Conservation (phyloP, 2,888 invertebrate species). For the Petrolisthes cinctipes region DNA sequence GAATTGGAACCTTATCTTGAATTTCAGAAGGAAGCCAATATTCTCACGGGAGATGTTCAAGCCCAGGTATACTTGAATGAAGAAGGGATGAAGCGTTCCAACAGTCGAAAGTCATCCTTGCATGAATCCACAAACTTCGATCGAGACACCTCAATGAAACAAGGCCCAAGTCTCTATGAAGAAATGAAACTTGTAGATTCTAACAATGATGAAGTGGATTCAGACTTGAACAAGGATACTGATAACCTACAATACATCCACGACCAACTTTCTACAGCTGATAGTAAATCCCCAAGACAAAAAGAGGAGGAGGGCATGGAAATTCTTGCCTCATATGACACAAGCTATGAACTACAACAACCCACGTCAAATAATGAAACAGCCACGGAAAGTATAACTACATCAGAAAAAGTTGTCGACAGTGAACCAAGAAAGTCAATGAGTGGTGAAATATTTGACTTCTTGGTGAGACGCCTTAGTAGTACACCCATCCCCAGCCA, state of each 20-base stretch:
- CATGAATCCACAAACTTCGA: neutral
- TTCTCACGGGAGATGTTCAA: conserved; percentile 31
- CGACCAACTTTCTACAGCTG: too few species aligned
- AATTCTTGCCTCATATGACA: too few species aligned
- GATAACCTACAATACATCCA: too few species aligned
- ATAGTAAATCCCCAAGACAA: too few species aligned
- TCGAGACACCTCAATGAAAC: neutral
- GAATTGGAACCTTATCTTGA: conserved; percentile 47
- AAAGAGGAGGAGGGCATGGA: too few species aligned
- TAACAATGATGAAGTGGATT: too few species aligned
- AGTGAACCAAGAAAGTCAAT: conserved; percentile 14
- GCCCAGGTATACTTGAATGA: conserved; percentile 23
- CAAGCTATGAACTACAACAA: too few species aligned
- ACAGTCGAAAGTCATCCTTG: neutral
- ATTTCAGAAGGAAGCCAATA: conserved; percentile 23
- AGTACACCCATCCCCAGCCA: conserved; percentile 43
- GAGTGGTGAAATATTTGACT: conserved; percentile 13
- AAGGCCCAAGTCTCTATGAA: neutral
- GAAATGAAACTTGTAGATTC: too few species aligned
- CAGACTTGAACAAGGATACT: too few species aligned
- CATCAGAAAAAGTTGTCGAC: neutral
- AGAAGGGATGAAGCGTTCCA: neutral
- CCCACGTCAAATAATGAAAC: too few species aligned
- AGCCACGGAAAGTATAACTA: too few species aligned
- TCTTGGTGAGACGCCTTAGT: conserved; percentile 41